Percentiles rank a stretch among this genome's conserved stretches.
These are phyloP conservation scores for Ormyrus rosae DNA, from an alignment of 2,888 invertebrate species.

Conservation along the genomic window DNA sequence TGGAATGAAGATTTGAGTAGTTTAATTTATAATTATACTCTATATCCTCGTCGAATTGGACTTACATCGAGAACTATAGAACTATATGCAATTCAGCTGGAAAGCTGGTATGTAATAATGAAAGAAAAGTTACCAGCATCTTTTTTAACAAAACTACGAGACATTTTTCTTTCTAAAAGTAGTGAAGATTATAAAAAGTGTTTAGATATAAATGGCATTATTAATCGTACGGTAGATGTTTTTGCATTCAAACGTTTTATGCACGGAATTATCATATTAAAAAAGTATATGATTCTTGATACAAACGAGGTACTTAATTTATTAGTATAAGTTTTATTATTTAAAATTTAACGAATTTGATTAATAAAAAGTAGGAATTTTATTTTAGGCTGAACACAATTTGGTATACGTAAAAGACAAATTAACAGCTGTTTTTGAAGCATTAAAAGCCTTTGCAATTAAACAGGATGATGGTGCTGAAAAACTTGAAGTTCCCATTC, in stretches of 20 bases:
- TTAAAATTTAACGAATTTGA: not conserved
- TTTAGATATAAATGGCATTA: constrained; percentile 11
- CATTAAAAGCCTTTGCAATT: constrained; percentile 53
- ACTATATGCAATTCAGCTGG: constrained; percentile 71
- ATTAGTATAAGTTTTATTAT: constrained; percentile 1
- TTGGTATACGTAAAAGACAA: not conserved
- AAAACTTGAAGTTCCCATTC: constrained; percentile 45
- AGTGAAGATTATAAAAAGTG: constrained; percentile 16
- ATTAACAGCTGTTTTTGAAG: constrained; percentile 59
- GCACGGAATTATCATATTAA: constrained; percentile 40
- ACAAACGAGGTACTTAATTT: constrained; percentile 10
- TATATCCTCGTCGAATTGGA: constrained; percentile 75
- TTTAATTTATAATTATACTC: constrained; percentile 68
- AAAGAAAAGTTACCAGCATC: constrained; percentile 32
- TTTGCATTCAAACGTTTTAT: constrained; percentile 27
- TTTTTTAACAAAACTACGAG: constrained; percentile 9
- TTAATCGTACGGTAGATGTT: constrained; percentile 14
- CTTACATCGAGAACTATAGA: constrained; percentile 76
- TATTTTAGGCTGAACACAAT: constrained; percentile 38
- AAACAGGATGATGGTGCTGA: constrained; percentile 31
- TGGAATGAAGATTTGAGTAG: constrained; percentile 31
- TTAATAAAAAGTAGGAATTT: constrained; percentile 11
- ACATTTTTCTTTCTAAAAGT: constrained; percentile 6
- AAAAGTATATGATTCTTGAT: constrained; percentile 33
- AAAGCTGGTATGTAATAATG: constrained; percentile 63